Percentiles rank a stretch among this genome's conserved stretches.
Conservation (phyloP, 2,113 vertebrate genomes). For the Centropus bengalensis region DNA sequence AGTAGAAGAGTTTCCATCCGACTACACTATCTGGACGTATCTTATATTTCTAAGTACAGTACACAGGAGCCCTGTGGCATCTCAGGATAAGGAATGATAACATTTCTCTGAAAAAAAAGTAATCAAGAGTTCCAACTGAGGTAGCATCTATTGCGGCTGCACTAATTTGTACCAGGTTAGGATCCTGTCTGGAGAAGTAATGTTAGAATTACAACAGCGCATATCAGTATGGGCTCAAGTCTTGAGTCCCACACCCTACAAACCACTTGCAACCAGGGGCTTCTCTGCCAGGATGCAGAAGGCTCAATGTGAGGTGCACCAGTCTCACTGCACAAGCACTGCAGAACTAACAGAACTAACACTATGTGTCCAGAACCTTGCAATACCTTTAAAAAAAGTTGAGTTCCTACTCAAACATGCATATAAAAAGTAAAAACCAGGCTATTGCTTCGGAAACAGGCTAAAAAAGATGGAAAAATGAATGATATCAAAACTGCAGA, state of each 20-base stretch:
- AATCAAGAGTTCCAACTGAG: not conserved
- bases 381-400: not conserved
- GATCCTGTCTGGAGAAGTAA: not conserved
- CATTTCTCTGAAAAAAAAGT: not conserved
- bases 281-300: not conserved
- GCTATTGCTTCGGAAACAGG: too few relatives aligned
- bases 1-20: not conserved
- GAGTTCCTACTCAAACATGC: rapidly evolving
- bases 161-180: not conserved
- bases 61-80: not conserved
- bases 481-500: not conserved
- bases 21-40: rapidly evolving
- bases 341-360: not conserved
- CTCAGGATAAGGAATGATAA: rapidly evolving
- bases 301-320: rapidly evolving
- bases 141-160: not conserved
- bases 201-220: rapidly evolving
- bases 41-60: too few relatives aligned
- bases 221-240: rapidly evolving
- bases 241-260: not conserved
- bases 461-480: rapidly evolving
- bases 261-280: not conserved
- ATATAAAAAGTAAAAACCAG: rapidly evolving
- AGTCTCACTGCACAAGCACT: rapidly evolving
- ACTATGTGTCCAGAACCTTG: not conserved